A percentile compares a stretch with the other conserved stretches of the same genome.
Conservation (phyloP, 2,888 invertebrate genomes). For the Drosophila setosimentum region DNA sequence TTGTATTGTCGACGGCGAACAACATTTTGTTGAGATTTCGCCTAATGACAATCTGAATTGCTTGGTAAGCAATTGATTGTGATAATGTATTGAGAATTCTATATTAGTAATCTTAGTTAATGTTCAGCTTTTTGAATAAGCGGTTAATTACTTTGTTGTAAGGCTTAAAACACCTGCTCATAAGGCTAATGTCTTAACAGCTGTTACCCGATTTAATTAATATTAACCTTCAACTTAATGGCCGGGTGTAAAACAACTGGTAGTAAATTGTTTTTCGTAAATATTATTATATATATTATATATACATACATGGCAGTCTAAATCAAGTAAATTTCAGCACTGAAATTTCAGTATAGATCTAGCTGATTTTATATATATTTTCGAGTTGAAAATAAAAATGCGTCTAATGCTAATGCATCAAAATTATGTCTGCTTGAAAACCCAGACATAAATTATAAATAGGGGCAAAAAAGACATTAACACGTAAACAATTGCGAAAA, state of each 20-base stretch:
- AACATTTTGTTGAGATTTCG: slow-evolving; percentile 3
- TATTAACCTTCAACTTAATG: neutral
- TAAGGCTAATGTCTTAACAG: slow-evolving; percentile 2
- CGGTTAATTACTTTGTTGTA: neutral
- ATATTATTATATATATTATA: neutral
- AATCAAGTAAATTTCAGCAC: neutral
- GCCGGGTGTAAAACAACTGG: slow-evolving; percentile 13
- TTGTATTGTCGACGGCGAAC: neutral
- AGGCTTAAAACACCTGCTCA: slow-evolving; percentile 1
- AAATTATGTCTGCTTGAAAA: too few species aligned
- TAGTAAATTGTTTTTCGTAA: neutral
- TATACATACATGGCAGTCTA: neutral
- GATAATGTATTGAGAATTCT: neutral
- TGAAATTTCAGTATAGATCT: neutral
- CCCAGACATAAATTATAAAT: neutral
- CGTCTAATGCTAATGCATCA: neutral
- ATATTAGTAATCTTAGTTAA: neutral
- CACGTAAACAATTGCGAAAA: neutral
- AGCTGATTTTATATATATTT: neutral
- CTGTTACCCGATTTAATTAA: slow-evolving; percentile 4
- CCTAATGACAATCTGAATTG: slow-evolving; percentile 5
- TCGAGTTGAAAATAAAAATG: neutral
- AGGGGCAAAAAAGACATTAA: neutral
- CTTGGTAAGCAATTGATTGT: neutral
- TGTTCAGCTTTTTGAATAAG: neutral